Evolutionary conservation across 2,797 vertebrate species (phyloP), one percentile per base, ranked within the genome.

Genomic region (Eurystomus glaucurus): DNA sequence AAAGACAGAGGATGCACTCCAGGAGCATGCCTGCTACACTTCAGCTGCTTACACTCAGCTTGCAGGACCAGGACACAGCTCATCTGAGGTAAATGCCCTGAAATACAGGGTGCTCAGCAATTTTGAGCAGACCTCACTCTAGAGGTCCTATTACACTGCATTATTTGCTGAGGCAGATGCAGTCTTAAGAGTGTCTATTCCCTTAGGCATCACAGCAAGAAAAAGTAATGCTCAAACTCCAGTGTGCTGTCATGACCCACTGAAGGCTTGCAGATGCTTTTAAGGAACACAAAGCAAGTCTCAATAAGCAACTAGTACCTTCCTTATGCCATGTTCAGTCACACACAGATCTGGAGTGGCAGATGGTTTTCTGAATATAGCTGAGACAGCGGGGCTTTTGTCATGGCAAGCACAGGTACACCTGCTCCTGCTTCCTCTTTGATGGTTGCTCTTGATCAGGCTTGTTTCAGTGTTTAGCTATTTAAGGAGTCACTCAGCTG

Each of bases 321-420:
- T 39, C 29, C 35, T 74, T 80, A 50, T 33, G 60, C 37, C 29
- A 85, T 71, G 4, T 85, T 82, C 64, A 89, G 31, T 80, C 68
- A 64, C 64, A 64, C 1, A 5, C 39, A 70, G 65, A 57, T 75
- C 50, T 93, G 45, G 29, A 55, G 37, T 83, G 61, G 68, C 54
- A 85, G 69, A 69, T 94, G 89, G 45, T 72, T 94, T 95, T 80
- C 85, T 46, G 25, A 94, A 83, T 81, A 81, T 71, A 85, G 26
- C 60, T 4, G 10, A 64, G 52, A 80, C 41, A 91, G 37, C 21
- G 16, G 58, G 45, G 26, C 69, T 85, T 13, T 20, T 83, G 31
- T 88, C 57, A 39, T 18, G 29, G 2, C 39, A 89, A 74, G 18
- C 60, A 78, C 54, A 91, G 72, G 68, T 97, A 75, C 68, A 81